phyloP scores from a whole-genome alignment of 2,113 vertebrate species.

The Chrysemys picta region DNA sequence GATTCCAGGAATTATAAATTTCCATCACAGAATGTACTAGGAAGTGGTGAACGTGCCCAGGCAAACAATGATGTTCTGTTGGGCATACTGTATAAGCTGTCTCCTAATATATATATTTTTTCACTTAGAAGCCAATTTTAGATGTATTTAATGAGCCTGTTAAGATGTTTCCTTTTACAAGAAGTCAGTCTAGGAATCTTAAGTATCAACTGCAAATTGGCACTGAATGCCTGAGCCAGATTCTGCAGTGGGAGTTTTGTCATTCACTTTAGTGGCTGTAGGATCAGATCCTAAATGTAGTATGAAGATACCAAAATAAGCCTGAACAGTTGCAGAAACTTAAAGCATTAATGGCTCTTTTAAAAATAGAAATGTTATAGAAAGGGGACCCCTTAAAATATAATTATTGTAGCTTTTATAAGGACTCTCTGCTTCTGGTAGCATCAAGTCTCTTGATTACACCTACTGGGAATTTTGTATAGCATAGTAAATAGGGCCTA shows the following conservation, averaged over 20 bases:
- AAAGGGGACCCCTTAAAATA: conserved; percentile 6
- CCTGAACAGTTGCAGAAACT: conserved; percentile 3
- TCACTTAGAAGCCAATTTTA: not conserved
- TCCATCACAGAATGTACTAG: conserved; percentile 49
- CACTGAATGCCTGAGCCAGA: not conserved
- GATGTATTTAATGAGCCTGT: too few relatives aligned
- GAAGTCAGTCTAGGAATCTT: not conserved
- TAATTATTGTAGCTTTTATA: not conserved
- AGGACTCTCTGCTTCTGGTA: not conserved
- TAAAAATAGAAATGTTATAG: not conserved
- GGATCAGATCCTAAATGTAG: not conserved
- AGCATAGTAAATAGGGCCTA: conserved; percentile 37
- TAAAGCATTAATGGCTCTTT: not conserved
- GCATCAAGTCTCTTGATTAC: not conserved
- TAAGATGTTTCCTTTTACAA: not conserved
- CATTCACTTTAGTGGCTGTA: not conserved
- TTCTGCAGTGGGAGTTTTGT: not conserved
- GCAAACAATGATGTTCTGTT: not conserved
- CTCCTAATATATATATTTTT: not conserved
- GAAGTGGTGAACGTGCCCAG: conserved; percentile 17
- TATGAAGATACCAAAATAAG: not conserved
- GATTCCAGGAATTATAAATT: conserved; percentile 72
- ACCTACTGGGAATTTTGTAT: conserved; percentile 23
- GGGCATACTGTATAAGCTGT: not conserved
- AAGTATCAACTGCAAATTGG: not conserved